phyloP scores from a whole-genome alignment of 2,797 vertebrate species.

The Anomalospiza imberbis region DNA sequence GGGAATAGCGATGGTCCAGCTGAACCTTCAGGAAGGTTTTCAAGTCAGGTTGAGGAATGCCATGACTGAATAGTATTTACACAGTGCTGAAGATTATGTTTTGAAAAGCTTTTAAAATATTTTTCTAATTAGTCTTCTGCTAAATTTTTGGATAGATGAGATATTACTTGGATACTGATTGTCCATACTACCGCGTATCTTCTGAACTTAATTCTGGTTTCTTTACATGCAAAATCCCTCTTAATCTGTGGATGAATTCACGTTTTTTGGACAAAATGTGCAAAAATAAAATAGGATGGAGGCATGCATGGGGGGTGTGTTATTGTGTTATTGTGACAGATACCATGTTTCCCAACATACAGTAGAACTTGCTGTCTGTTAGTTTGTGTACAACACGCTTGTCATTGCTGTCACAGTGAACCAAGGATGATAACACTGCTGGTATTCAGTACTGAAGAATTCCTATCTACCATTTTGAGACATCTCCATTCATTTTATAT shows the following conservation, averaged over 20 bases:
- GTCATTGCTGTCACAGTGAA: neutral
- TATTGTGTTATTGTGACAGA: neutral
- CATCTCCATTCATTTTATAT: neutral
- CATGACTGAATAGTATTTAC: neutral
- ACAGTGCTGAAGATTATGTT: neutral
- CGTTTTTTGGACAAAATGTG: neutral
- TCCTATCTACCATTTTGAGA: neutral
- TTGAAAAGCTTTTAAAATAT: neutral
- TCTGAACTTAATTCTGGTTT: neutral
- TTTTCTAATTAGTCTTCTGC: neutral
- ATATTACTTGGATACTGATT: neutral
- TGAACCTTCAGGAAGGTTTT: neutral
- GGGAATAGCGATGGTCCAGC: neutral
- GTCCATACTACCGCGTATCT: neutral
- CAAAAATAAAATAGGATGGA: neutral
- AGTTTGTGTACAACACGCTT: neutral
- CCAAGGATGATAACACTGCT: neutral
- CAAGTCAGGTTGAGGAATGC: neutral
- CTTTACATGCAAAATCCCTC: neutral
- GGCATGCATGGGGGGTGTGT: too few species aligned
- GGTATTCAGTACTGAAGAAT: neutral
- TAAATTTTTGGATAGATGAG: neutral
- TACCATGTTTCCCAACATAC: neutral
- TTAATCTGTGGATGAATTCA: neutral
- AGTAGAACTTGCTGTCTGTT: neutral